phyloP scores from a whole-genome alignment of 2,888 invertebrate genomes.

The Sphaerophoria rueppellii region DNA sequence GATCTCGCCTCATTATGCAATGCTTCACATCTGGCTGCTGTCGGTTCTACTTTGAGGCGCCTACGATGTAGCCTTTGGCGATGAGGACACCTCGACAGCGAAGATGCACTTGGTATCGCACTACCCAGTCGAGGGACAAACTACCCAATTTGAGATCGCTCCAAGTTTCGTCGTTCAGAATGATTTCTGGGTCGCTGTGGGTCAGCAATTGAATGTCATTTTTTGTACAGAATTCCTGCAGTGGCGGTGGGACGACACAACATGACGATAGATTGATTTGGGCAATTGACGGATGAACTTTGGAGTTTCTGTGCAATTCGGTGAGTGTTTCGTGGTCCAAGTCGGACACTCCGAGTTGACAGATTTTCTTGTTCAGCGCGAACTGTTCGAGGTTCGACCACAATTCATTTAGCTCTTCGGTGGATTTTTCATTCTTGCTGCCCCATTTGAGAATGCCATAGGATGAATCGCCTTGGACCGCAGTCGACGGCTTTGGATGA shows the following conservation, averaged over 20 bases:
- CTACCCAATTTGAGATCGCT: conserved; percentile 84
- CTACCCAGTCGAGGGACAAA: conserved; percentile 88
- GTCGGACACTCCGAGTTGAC: conserved; percentile 93
- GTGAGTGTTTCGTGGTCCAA: conserved; percentile 92
- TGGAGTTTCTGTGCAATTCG: conserved; percentile 89
- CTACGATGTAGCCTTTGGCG: conserved; percentile 92
- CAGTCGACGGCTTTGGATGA: conserved; percentile 82
- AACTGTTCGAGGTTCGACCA: conserved; percentile 91
- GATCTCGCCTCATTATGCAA: conserved; percentile 60
- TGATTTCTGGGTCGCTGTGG: conserved; percentile 93
- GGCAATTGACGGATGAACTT: conserved; percentile 92
- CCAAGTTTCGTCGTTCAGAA: conserved; percentile 83
- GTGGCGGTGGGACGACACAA: conserved; percentile 95
- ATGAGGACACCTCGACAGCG: conserved; percentile 95
- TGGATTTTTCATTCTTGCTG: conserved; percentile 81
- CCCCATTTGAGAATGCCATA: conserved; percentile 82
- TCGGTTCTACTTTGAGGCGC: conserved; percentile 76
- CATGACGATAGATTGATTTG: conserved; percentile 97
- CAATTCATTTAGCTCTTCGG: conserved; percentile 87
- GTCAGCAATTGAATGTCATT: conserved; percentile 96
- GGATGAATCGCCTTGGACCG: conserved; percentile 75
- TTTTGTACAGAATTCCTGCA: conserved; percentile 94
- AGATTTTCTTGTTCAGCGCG: conserved; percentile 85
- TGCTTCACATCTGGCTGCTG: background rate
- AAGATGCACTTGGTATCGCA: conserved; percentile 93